Conservation (phyloP, 2,113 vertebrate species). For the Chaetorhynchus papuensis region DNA sequence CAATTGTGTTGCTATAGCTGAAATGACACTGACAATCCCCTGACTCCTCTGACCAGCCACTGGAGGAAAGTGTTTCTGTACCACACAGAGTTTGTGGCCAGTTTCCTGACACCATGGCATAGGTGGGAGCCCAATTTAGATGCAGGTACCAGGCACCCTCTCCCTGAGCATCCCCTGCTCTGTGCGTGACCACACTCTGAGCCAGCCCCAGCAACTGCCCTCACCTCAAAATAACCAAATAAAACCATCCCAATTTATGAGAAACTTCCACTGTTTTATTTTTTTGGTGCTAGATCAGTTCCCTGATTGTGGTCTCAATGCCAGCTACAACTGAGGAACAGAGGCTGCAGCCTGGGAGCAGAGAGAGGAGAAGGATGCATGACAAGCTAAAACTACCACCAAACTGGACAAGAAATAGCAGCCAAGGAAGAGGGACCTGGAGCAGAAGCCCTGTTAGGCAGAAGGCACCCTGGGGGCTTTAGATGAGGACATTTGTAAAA, state of each 20-base stretch:
- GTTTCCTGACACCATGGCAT: fast-evolving
- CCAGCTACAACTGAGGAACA: fast-evolving
- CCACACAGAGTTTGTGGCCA: background rate
- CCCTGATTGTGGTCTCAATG: fast-evolving
- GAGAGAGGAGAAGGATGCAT: background rate
- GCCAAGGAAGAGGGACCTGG: background rate
- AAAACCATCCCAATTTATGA: background rate
- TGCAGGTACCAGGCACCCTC: background rate
- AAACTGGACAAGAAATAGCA: background rate
- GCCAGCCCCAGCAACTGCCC: background rate
- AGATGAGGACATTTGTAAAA: background rate
- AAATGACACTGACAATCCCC: background rate
- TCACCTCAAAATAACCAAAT: background rate
- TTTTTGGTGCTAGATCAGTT: background rate
- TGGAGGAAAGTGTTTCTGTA: background rate
- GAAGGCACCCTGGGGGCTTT: background rate
- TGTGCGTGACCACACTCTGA: background rate
- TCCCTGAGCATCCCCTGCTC: background rate
- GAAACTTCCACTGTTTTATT: background rate
- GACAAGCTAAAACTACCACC: background rate
- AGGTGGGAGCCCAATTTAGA: background rate
- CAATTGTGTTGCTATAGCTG: background rate
- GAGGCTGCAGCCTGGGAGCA: background rate
- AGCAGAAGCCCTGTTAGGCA: background rate
- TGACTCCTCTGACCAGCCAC: background rate